Percentiles rank a stretch among this genome's conserved stretches.
These are phyloP conservation scores for Danio kyathit DNA, from an alignment of 2,797 vertebrate species.

Conservation along the genomic window DNA sequence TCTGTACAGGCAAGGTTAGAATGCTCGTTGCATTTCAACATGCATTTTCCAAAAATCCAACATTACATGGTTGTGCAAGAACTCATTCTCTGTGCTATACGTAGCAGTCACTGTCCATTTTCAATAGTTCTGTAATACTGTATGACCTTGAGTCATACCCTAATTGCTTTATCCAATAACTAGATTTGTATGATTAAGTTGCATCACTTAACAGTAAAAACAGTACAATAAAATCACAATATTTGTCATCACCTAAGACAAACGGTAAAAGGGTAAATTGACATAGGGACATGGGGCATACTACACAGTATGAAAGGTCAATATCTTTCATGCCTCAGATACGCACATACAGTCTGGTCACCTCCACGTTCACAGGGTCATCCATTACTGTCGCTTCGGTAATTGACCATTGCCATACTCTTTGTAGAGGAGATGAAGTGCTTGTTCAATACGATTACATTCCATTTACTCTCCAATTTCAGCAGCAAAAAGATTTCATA, in stretches of 20 bases:
- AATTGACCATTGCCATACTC: conserved; percentile 33
- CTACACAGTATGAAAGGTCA: conserved; percentile 8
- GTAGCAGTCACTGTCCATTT: too few relatives aligned
- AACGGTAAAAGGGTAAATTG: neutral
- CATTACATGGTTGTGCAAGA: too few relatives aligned
- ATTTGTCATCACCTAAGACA: too few relatives aligned
- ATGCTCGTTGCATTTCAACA: too few relatives aligned
- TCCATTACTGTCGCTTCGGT: conserved; percentile 44
- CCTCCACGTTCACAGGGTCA: conserved; percentile 47
- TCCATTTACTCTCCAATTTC: conserved; percentile 60
- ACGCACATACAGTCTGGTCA: conserved; percentile 11
- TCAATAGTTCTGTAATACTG: too few relatives aligned
- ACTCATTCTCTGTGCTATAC: too few relatives aligned
- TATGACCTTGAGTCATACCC: too few relatives aligned
- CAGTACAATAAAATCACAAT: neutral
- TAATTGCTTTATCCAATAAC: too few relatives aligned
- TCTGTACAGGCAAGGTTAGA: too few relatives aligned
- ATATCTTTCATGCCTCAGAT: conserved; percentile 12
- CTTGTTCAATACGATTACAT: conserved; percentile 64
- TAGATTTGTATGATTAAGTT: neutral
- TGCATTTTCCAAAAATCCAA: too few relatives aligned
- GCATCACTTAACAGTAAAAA: neutral
- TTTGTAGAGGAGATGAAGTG: conserved; percentile 54
- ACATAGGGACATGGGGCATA: neutral
- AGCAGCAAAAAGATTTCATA: conserved; percentile 60